A percentile compares a stretch with the other conserved stretches of the same genome.
Evolutionary conservation across 2,888 invertebrate species (phyloP).

Genomic region (Hypsopygia costalis): DNA sequence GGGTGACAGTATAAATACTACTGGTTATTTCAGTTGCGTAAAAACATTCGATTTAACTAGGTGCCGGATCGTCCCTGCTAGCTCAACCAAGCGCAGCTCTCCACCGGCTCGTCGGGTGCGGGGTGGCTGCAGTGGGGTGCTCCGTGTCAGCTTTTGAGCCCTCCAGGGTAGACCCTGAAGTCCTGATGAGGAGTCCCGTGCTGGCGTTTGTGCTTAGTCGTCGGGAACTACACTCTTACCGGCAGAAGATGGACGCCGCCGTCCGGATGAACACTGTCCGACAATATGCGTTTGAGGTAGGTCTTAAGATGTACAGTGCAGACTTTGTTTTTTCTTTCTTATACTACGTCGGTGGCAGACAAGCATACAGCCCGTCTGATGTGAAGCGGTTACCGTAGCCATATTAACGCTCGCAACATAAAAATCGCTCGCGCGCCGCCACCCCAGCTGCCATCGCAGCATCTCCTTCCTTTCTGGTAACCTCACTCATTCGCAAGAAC

Average conservation of each 20-base stretch:
- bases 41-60: slow-evolving; percentile 62
- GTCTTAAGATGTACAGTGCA: no score
- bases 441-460: no score
- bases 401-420: no score
- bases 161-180: slow-evolving; percentile 68
- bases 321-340: no score
- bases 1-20: no score
- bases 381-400: no score
- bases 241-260: slow-evolving; percentile 93
- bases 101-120: slow-evolving; percentile 84
- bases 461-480: no score
- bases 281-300: slow-evolving; percentile 92
- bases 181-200: slow-evolving; percentile 89
- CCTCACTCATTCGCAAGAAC: no score
- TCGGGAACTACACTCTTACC: slow-evolving; percentile 91
- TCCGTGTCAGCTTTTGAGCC: slow-evolving; percentile 61
- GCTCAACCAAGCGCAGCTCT: slow-evolving; percentile 95
- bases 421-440: no score
- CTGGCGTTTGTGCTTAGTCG: slow-evolving; percentile 92
- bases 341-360: no score
- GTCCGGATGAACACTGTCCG: slow-evolving; percentile 89
- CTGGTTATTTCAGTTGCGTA: no score
- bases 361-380: no score
- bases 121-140: slow-evolving; percentile 35
- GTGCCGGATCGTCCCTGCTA: slow-evolving; percentile 89